Percentiles rank a stretch among this genome's conserved stretches.
Conservation (phyloP, 64 coral and sea anemone species). For the Dendrophyllia cribrosa region DNA sequence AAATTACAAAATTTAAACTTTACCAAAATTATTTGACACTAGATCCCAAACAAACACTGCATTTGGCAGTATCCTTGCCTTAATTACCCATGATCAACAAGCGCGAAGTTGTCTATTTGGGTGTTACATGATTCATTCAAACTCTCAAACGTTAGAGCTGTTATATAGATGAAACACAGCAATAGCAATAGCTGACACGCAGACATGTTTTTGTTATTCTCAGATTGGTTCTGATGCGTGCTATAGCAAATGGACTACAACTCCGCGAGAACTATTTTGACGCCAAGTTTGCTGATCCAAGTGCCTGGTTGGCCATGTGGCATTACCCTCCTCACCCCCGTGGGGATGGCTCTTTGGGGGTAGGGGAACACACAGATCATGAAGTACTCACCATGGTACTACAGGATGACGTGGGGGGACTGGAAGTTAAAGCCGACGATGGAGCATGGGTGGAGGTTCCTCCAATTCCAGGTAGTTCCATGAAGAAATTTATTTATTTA, state of each 20-base stretch:
- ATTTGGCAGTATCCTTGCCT: too few relatives aligned
- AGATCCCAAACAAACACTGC: too few relatives aligned
- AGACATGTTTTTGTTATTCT: not conserved
- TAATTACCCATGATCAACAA: too few relatives aligned
- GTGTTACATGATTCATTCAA: too few relatives aligned
- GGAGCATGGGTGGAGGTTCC: constrained; percentile 72
- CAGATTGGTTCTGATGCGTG: constrained; percentile 12
- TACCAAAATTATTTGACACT: too few relatives aligned
- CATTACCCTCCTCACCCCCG: constrained; percentile 64
- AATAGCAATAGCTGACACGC: too few relatives aligned
- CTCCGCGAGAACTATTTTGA: constrained; percentile 50
- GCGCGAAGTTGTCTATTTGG: too few relatives aligned
- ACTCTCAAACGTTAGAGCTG: too few relatives aligned
- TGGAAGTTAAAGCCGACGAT: constrained; percentile 51
- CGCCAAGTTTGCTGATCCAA: constrained; percentile 64
- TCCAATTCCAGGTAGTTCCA: constrained; percentile 50
- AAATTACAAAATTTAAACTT: too few relatives aligned
- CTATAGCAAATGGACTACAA: constrained; percentile 1
- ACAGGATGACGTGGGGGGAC: constrained; percentile 78
- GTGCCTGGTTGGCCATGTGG: constrained; percentile 72
- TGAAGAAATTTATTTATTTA: too few relatives aligned
- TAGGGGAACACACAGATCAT: constrained; percentile 82
- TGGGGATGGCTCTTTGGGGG: constrained; percentile 61
- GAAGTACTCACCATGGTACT: constrained; percentile 72
- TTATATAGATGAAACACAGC: too few relatives aligned